Evolutionary conservation across 2,797 vertebrate species (phyloP), one percentile per base, ranked within the genome.

Genomic region (Neoniphon sammara): DNA sequence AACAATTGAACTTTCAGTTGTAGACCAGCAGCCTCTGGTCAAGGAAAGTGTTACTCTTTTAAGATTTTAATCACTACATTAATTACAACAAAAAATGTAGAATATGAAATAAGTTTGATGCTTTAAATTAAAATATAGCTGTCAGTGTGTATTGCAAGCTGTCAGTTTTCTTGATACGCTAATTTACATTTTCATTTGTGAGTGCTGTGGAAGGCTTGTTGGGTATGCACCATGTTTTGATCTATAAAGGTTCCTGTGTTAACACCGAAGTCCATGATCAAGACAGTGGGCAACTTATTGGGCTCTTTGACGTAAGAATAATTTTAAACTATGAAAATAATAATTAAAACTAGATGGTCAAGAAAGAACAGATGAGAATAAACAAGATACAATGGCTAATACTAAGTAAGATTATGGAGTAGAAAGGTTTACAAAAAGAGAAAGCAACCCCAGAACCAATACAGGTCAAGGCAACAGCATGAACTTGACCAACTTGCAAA

Each of bases 71-170:
- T 36, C 9, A 36, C 9, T 36, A 36, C 1, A 36, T 36, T 7
- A 36, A 36, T 6, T 36, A 36, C 34, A 36, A 36, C 34, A 36
- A 36, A 36, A 4, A 36, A 36, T 36, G 9, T 36, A 36, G 18
- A 75, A 18, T 15, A 59, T 31, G 36, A 61, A 46, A 17, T 18
- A n/a, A 68, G 55, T 44, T 57, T 46, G 52, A 27, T 78, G 73
- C 64, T 15, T 21, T 39, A 20, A 42, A 30, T 55, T 18, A 17
- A 23, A 39, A 59, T 11, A 46, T 68, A 39, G 75, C 80, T 78
- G 52, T 71, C 50, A 66, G 36, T 59, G 20, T 55, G 36, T 34
- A 36, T 71, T 72, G 57, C 47, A 53, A 57, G 66, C 55, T 44
- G 60, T 59, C 34, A 56, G 54, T 46, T 71, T 44, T 71, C 34